Base-by-base conservation (phyloP, 1,140 invertebrate species). In the Drosophila melanogaster region DNA sequence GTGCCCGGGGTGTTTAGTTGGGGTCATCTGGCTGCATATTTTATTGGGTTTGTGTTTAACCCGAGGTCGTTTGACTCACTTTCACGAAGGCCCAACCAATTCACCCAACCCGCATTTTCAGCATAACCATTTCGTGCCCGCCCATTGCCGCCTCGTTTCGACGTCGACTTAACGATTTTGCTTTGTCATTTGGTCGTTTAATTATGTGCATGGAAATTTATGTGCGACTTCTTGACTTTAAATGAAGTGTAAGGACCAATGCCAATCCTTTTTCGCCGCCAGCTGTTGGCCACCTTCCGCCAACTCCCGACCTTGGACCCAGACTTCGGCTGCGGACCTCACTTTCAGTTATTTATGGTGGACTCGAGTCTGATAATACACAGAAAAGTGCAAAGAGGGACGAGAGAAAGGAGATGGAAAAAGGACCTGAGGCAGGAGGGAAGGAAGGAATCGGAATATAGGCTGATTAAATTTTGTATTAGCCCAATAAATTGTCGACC, bases 161-260 rank as follows among this genome's bases (percentile, higher is more conserved):
- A 86, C 81, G 81, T 76, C 83, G 83, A 71, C 77, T 79, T 72
- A 79, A 86, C 79, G 83, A 87, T 89, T 89, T 84, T 84, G 84
- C 84, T 89, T 89, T 89, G 84, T 89, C 84, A 89, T 89, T 87
- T 69, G 84, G 60, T 55, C 81, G 85, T 89, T 89, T 89, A 87
- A 87, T 87, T 87, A 87, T 87, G 84, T 89, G 85, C 84, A 89
- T 89, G 79, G 77, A 80, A 89, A 89, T 89, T 89, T 89, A 89
- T 89, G 84, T 89, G 85, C 84, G 84, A 89, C 79, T 87, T 67
- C 84, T 89, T 87, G 72, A 89, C 79, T 89, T 89, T 89, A 89
- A 89, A 89, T 89, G 84, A 89, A 89, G 77, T 87, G 83, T 87
- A 87, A 87, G 83, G 76, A 67, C 51, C 78, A 79, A 61, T 79